Evolutionary conservation across 2,888 invertebrate species (phyloP).

Genomic region (Gisinianus flammeolus): DNA sequence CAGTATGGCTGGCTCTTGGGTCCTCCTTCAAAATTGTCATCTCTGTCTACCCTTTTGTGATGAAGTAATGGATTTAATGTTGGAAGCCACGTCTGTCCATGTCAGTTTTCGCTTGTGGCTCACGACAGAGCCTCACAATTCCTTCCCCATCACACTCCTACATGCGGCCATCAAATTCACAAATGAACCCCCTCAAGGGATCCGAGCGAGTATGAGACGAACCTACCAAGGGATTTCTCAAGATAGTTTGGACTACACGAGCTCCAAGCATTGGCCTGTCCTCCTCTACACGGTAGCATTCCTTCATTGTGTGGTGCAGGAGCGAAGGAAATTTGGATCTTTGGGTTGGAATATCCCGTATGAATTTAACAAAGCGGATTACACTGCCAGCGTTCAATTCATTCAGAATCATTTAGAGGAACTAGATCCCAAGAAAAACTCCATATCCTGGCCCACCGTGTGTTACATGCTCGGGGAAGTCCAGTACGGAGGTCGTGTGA

Average conservation of each 20-base stretch:
- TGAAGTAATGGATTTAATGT: constrained; percentile 86
- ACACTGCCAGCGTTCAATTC: constrained; percentile 93
- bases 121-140: constrained; percentile 90
- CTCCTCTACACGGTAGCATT: constrained; percentile 92
- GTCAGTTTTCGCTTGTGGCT: constrained; percentile 89
- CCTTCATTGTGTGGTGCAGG: constrained; percentile 93
- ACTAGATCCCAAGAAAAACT: constrained; percentile 91
- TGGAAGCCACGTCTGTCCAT: constrained; percentile 82
- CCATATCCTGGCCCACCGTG: constrained; percentile 95
- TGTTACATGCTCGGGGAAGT: constrained; percentile 95
- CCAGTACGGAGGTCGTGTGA: constrained; percentile 75
- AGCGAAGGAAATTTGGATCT: constrained; percentile 93
- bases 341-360: constrained; percentile 91
- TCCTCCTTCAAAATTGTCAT: constrained; percentile 93
- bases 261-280: constrained; percentile 91
- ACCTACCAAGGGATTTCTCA: constrained; percentile 88
- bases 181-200: constrained; percentile 96
- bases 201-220: constrained; percentile 83
- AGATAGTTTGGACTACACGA: constrained; percentile 90
- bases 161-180: constrained; percentile 85
- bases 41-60: constrained; percentile 92
- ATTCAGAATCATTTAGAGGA: constrained; percentile 96
- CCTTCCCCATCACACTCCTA: constrained; percentile 81
- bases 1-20: constrained; percentile 86
- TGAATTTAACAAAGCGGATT: constrained; percentile 96